phyloP scores from a whole-genome alignment of 1,140 invertebrate genomes.

The Limonius californicus region DNA sequence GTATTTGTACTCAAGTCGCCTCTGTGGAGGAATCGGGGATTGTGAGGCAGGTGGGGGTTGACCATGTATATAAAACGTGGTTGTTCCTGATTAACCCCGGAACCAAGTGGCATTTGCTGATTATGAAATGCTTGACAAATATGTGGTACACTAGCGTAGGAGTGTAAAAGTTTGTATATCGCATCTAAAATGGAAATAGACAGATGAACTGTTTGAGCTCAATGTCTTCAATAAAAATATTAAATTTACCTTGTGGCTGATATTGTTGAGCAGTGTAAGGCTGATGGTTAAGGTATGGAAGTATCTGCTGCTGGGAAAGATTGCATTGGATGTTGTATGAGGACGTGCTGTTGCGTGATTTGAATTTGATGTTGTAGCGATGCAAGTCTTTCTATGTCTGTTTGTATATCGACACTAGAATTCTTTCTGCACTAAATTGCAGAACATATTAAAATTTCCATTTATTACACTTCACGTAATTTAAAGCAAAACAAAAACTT shows the following conservation, averaged over 20 bases:
- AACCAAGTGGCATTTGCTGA: conserved; percentile 28
- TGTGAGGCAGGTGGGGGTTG: conserved; percentile 23
- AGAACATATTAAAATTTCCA: too few species aligned
- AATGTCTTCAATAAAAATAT: too few species aligned
- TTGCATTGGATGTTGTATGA: conserved; percentile 34
- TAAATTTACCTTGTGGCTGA: conserved; percentile 26
- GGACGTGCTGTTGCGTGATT: conserved; percentile 52
- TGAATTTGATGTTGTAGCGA: conserved; percentile 85
- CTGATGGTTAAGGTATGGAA: conserved; percentile 14
- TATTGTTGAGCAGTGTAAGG: conserved; percentile 13
- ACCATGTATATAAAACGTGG: conserved; percentile 72
- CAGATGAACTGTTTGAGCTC: too few species aligned
- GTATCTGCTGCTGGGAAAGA: conserved; percentile 34
- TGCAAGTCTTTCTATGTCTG: conserved; percentile 83
- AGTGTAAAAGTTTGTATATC: conserved; percentile 36
- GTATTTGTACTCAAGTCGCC: conserved; percentile 63
- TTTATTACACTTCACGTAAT: too few species aligned
- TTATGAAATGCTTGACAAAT: conserved; percentile 44
- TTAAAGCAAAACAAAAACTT: too few species aligned
- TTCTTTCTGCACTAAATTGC: conserved; percentile 65
- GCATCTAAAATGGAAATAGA: conserved; percentile 10
- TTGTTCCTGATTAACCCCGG: conserved; percentile 19
- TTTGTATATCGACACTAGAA: conserved; percentile 87
- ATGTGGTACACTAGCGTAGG: conserved; percentile 44
- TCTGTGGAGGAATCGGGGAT: conserved; percentile 49